These are phyloP conservation scores for Sylvia borin DNA, from an alignment of 2,797 vertebrate species.

Conservation along the genomic window DNA sequence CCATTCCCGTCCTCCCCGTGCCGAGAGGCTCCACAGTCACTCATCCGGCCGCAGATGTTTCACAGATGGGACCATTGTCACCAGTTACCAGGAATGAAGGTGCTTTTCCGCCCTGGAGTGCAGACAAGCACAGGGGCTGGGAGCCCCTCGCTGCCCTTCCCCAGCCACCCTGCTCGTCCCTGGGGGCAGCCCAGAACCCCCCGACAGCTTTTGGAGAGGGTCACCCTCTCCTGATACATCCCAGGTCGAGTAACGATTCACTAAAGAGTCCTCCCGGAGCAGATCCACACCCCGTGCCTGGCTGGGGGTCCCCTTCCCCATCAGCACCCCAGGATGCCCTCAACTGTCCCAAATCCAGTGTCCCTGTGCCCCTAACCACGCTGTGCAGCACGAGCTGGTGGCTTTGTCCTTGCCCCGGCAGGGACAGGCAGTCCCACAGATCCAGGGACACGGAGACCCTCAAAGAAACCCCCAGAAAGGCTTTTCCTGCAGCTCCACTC, in stretches of 20 bases:
- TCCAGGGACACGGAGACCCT: accelerated
- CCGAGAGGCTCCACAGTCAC: accelerated
- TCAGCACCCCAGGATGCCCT: not conserved
- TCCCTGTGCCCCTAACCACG: not conserved
- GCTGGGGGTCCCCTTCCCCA: not conserved
- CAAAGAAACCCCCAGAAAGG: not conserved
- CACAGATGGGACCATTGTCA: not conserved
- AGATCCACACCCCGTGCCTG: accelerated
- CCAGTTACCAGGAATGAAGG: not conserved
- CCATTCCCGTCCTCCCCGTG: accelerated
- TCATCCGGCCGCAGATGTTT: not conserved
- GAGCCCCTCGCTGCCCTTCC: not conserved
- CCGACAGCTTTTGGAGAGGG: not conserved
- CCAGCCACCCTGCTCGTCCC: accelerated
- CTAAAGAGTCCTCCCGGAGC: not conserved
- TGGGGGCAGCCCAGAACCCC: not conserved
- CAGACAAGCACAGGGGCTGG: accelerated
- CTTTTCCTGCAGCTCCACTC: not conserved
- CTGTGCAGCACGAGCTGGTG: not conserved
- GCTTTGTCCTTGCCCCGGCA: not conserved
- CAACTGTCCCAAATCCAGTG: accelerated
- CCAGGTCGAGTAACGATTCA: accelerated
- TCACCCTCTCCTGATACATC: not conserved
- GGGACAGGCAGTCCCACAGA: not conserved
- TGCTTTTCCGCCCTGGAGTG: accelerated